phyloP scores from a whole-genome alignment of 2,888 invertebrate genomes.

The Trissolcus japonicus region DNA sequence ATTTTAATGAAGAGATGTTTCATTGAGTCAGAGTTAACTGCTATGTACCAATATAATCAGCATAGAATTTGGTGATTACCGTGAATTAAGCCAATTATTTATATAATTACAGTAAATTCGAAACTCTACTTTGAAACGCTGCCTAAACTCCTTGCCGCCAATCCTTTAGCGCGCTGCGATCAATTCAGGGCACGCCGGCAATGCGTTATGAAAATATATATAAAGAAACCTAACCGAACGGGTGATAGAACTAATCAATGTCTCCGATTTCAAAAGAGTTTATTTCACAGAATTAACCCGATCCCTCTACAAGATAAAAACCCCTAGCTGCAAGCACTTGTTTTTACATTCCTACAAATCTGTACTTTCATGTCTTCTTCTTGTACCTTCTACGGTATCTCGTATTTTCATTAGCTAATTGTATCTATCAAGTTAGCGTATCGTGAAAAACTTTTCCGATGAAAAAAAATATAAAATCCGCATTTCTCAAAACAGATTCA shows the following conservation, averaged over 20 bases:
- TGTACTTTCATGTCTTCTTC: slow-evolving; percentile 4
- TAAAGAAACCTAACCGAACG: too few relatives aligned
- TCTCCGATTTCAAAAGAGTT: too few relatives aligned
- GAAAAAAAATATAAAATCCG: too few relatives aligned
- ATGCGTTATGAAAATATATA: too few relatives aligned
- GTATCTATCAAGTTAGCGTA: neutral
- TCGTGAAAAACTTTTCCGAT: neutral
- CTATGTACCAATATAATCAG: slow-evolving; percentile 6
- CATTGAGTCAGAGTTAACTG: neutral
- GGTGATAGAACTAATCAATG: too few relatives aligned
- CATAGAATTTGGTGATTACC: slow-evolving; percentile 8
- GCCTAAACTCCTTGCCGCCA: slow-evolving; percentile 6
- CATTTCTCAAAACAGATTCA: too few relatives aligned
- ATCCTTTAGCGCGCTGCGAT: too few relatives aligned
- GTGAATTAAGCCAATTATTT: slow-evolving; percentile 12
- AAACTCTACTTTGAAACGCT: slow-evolving; percentile 17
- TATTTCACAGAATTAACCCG: too few relatives aligned
- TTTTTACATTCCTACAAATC: slow-evolving; percentile 1
- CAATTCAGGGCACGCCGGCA: too few relatives aligned
- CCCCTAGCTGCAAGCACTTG: neutral
- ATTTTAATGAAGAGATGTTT: slow-evolving; percentile 2
- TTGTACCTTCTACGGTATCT: neutral
- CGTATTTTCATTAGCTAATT: slow-evolving; percentile 5
- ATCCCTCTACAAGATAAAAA: too few relatives aligned
- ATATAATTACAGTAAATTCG: slow-evolving; percentile 14